Base-by-base conservation (phyloP, 1,140 invertebrate species). In the Drosophila guanche region DNA sequence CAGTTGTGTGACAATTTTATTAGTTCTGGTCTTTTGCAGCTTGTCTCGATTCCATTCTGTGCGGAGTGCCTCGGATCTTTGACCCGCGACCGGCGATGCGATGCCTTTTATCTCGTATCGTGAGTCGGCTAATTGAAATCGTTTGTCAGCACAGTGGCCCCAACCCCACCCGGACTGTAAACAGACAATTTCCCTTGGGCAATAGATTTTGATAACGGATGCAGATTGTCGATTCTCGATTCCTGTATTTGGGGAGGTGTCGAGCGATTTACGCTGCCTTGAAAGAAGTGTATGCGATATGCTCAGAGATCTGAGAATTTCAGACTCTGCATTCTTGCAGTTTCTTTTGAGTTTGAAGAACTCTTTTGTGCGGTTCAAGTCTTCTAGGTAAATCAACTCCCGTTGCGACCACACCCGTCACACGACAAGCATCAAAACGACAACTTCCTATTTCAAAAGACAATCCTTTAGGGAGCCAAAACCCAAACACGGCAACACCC, bases 121-220 rank as follows among this genome's bases (percentile, higher is more conserved):
- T 77, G 70, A 84, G 53, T 41, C 63, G 48, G 79, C 81, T 86
- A 86, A 86, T 86, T 86, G 81, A 86, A 86, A 78, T 88, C 81
- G 83, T 81, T 86, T 86, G 83, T 86, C 81, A 86, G 83, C 73
- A 68, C 69, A 62, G 60, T 10, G 10, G 33, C 8, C 33, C 25
- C 33, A 37, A 4, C 25, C 23, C 62, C 54, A 25, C 29, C 40
- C 68, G 48, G 48, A 50, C 20, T 77, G 77, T 86, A 86, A 86
- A 86, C 83, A 86, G 20, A 67, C 51, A 41, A 61, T 46, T 48
- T 73, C 69, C 10, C 33, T 37, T 0, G 55, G 51, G 50, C 42
- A 47, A 65, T 72, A 62, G 70, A 56, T 58, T 75, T 67, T 86
- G 83, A 85, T 80, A 86, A 86, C 76, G 71, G 62, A 80, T 55